Base-by-base conservation (phyloP, 2,888 invertebrate genomes). In the Drosophila histrio region DNA sequence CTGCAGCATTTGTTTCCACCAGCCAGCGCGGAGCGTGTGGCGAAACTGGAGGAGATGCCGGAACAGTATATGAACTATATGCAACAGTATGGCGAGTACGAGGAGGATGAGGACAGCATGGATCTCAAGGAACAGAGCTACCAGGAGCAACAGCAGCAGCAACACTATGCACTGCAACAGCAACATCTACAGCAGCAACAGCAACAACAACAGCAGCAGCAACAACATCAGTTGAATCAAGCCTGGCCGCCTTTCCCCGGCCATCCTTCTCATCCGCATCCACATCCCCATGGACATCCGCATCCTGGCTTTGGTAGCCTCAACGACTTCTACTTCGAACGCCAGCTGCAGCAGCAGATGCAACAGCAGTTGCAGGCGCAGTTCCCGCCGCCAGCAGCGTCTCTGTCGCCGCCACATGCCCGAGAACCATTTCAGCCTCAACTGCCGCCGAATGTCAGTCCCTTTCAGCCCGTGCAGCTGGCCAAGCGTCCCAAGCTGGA, bases 11-110 rank as follows among this genome's bases (percentile, higher is more conserved):
- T 89, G 3, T 90, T 90, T 41, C 89, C 90, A 7, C 90, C 90
- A 0, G 90, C 90, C 0, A 90, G 81, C 34, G 89, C 90, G 0
- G 90, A 90, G 34, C 84, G 89, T 26, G 81, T 89, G 44, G 89
- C 88, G 2, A 89, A 89, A 49, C 79, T 90, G 60, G 90, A 90
- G 46, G 89, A 88, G 68, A 85, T 90, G 67, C 90, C 90, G 1
- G 90, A 90, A 53, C 90, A 90, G 44, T 90, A 90, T 21, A 86
- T 89, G 60, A 80, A 70, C 44, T 90, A 90, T 46, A 90, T 90
- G 89, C 90, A 90, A 28, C 90, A 90, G 54, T 89, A 90, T 46
- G 90, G 90, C 4, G 90, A 90, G 39, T 90, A 90, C 50, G 91
- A 90, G 26, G 90, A 91, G 41, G 90, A 90, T 3, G 91, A 91